These are phyloP conservation scores for Theocolax elegans DNA, from an alignment of 1,140 invertebrate genomes.

Conservation along the genomic window DNA sequence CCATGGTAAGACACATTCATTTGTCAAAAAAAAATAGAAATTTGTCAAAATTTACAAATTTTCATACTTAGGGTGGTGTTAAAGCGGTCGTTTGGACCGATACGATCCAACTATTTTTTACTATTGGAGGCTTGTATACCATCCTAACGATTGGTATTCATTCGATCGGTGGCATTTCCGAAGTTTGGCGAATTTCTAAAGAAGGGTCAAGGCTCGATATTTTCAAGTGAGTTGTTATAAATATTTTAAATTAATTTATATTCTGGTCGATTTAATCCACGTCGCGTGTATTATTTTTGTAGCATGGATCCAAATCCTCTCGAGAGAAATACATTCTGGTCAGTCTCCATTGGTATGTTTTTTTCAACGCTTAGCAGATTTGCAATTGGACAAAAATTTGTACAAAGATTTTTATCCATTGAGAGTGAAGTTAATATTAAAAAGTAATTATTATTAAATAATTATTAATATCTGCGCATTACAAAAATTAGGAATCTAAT, in stretches of 20 bases:
- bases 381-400: constrained; percentile 73
- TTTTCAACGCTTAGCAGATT: constrained; percentile 72
- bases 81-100: constrained; percentile 82
- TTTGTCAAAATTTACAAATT: constrained; percentile 8
- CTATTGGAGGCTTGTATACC: constrained; percentile 74
- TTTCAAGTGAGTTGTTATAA: constrained; percentile 51
- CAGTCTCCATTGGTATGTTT: constrained; percentile 68
- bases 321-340: constrained; percentile 71
- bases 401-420: constrained; percentile 72
- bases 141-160: constrained; percentile 74
- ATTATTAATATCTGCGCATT: neutral
- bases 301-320: constrained; percentile 71
- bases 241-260: neutral
- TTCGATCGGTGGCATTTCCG: constrained; percentile 73
- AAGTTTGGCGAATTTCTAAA: constrained; percentile 52
- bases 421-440: constrained; percentile 18
- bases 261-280: neutral
- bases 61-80: constrained; percentile 71
- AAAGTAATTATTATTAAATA: constrained; percentile 13
- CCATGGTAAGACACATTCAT: constrained; percentile 69
- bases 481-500: no score
- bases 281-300: neutral
- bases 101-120: constrained; percentile 75
- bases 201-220: constrained; percentile 55
- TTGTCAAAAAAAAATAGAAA: no score